These are phyloP conservation scores for Telenomus remus DNA, from an alignment of 1,140 invertebrate genomes.

Conservation along the genomic window DNA sequence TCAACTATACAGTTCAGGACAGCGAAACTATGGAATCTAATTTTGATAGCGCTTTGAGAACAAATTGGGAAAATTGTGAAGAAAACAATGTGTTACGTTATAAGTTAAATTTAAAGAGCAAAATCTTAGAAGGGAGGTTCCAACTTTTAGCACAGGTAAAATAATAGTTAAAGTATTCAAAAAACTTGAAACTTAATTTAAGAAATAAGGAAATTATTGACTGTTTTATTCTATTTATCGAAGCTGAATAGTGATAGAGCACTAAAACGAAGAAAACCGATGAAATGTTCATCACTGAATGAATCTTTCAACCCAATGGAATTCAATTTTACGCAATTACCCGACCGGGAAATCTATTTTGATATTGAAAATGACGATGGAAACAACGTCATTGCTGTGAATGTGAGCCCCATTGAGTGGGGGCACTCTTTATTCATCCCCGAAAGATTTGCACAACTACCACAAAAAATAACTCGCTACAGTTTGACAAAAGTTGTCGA, in stretches of 20 bases:
- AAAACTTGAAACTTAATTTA: no score
- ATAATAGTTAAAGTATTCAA: no score
- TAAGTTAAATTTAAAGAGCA: conserved; percentile 60
- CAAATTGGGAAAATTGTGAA: conserved; percentile 64
- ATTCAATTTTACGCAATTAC: conserved; percentile 84
- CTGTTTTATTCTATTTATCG: no score
- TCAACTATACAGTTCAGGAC: conserved; percentile 37
- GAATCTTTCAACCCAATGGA: conserved; percentile 78
- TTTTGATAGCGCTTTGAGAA: conserved; percentile 62
- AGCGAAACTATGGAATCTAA: conserved; percentile 38
- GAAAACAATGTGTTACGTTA: conserved; percentile 65
- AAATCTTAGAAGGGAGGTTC: conserved; percentile 70
- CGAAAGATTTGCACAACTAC: conserved; percentile 75
- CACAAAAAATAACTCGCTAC: conserved; percentile 77
- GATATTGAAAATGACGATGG: conserved; percentile 62
- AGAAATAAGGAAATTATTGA: no score
- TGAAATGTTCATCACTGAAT: conserved; percentile 76
- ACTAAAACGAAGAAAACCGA: conserved; percentile 78
- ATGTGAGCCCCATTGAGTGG: conserved; percentile 83
- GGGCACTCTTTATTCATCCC: conserved; percentile 82
- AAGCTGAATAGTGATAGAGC: conserved; percentile 82
- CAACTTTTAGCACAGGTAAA: conserved; percentile 71
- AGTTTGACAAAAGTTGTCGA: conserved; percentile 74
- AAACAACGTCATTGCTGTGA: conserved; percentile 77
- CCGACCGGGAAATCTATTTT: conserved; percentile 78